Conservation (phyloP, 2,113 vertebrate genomes). For the Raja brachyura region DNA sequence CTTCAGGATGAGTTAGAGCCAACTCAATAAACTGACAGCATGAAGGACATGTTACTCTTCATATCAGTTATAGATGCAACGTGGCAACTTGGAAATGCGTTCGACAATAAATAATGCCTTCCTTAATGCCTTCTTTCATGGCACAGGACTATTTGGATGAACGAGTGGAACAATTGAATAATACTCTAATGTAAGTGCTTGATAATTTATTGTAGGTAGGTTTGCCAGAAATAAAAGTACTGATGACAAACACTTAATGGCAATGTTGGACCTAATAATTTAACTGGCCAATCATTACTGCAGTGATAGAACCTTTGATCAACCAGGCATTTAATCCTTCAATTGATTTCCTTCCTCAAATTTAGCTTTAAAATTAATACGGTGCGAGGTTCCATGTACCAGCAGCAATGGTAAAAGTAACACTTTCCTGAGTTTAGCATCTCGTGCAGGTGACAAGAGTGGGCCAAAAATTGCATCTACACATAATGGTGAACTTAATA, state of each 20-base stretch:
- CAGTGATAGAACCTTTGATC: constrained; percentile 12
- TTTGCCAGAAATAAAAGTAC: constrained; percentile 26
- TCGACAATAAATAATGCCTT: constrained; percentile 34
- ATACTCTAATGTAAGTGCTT: constrained; percentile 16
- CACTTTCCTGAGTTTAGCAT: not conserved
- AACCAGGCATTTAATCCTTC: not conserved
- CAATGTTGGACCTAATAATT: constrained; percentile 13
- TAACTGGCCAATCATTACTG: constrained; percentile 3
- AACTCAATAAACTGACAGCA: constrained; percentile 21
- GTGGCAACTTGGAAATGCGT: constrained; percentile 12
- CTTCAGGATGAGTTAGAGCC: constrained; percentile 23
- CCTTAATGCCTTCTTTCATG: constrained; percentile 29
- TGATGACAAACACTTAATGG: constrained; percentile 11
- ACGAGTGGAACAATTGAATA: constrained; percentile 17
- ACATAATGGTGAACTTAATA: not conserved
- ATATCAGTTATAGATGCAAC: constrained; percentile 28
- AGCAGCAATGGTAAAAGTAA: not conserved
- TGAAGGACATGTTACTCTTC: constrained; percentile 32
- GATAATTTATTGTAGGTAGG: constrained; percentile 23
- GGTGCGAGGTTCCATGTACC: not conserved
- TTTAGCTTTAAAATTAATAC: not conserved
- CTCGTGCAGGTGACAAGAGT: not conserved
- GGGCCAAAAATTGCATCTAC: not conserved
- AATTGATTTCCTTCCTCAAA: not conserved
- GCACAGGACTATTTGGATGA: constrained; percentile 25